Evolutionary conservation across 2,113 vertebrate genomes (phyloP), one percentile per base, ranked within the genome.

Genomic region (Malurus alboscapulatus): DNA sequence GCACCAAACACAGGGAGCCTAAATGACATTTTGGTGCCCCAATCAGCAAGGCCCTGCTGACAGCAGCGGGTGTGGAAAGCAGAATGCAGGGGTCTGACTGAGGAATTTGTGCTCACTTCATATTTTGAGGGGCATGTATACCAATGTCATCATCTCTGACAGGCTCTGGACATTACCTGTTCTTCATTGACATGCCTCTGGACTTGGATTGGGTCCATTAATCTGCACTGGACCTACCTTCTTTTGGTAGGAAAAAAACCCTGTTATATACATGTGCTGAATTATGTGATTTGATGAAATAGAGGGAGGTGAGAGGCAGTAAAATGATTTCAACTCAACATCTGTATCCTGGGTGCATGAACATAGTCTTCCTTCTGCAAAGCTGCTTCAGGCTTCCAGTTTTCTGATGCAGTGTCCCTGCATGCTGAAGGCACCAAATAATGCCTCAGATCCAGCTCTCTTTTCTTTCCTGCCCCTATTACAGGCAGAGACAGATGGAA

Each of bases 401-500:
- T 88, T 67, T 83, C 87, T 58, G 18, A 58, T 3, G 2, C 50
- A 32, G 30, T n/a, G 30, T 66, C 40, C 45, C 51, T 36, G 5
- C 58, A 44, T 9, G 7, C 71, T 83, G 78, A 68, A 86, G 48
- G 40, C 80, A 87, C 48, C 51, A 68, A 20, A 48, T 57, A 32
- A 40, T 69, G 59, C 84, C 48, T 68, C 48, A 63, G 80, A 61
- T 45, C 67, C 66, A 74, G 62, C 61, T 80, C 68, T 40, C 80
- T 92, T 88, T 90, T 92, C 79, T 88, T 96, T 77, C 76, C 76
- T 92, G 76, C 83, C 58, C 40, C 18, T 84, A 59, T 98, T 98
- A 98, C 76, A 91, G 97, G 97, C 98, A 97, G 97, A 98, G 96
- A 96, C 98, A 98, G 98, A 98, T 98, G 97, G 95, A 93, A 92